phyloP scores from a whole-genome alignment of 2,888 invertebrate genomes.

The Nephrotoma guestfalica region DNA sequence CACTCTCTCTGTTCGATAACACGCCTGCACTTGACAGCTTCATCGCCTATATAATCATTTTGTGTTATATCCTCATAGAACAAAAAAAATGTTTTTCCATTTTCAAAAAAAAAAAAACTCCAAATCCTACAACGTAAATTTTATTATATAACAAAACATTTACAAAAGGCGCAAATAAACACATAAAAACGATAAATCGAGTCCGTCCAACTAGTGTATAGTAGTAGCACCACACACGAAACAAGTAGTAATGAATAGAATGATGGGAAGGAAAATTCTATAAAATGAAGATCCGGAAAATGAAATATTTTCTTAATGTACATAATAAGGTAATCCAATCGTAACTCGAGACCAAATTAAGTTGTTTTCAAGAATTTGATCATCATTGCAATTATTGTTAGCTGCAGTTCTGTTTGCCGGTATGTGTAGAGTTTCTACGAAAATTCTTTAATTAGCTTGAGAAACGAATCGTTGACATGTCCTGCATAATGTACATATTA shows the following conservation, averaged over 20 bases:
- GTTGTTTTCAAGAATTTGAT: not conserved
- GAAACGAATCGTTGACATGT: too few relatives aligned
- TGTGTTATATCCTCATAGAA: not conserved
- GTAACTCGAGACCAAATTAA: not conserved
- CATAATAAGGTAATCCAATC: not conserved
- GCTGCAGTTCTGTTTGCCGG: not conserved
- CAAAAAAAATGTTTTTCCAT: not conserved
- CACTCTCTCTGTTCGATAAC: not conserved
- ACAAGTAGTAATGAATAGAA: not conserved
- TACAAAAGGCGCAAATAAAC: not conserved
- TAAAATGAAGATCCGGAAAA: not conserved
- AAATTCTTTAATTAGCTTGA: too few relatives aligned
- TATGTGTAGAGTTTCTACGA: too few relatives aligned
- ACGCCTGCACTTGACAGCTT: constrained; percentile 10
- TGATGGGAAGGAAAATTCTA: not conserved
- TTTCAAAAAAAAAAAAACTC: not conserved
- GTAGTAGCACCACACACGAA: not conserved
- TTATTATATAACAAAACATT: not conserved
- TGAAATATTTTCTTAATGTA: not conserved
- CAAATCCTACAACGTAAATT: not conserved
- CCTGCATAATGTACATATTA: too few relatives aligned
- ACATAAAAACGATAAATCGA: not conserved
- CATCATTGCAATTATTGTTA: not conserved
- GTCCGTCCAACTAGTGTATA: not conserved
- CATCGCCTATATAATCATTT: constrained; percentile 11